phyloP scores from a whole-genome alignment of 2,113 vertebrate genomes.

The Lontra canadensis region DNA sequence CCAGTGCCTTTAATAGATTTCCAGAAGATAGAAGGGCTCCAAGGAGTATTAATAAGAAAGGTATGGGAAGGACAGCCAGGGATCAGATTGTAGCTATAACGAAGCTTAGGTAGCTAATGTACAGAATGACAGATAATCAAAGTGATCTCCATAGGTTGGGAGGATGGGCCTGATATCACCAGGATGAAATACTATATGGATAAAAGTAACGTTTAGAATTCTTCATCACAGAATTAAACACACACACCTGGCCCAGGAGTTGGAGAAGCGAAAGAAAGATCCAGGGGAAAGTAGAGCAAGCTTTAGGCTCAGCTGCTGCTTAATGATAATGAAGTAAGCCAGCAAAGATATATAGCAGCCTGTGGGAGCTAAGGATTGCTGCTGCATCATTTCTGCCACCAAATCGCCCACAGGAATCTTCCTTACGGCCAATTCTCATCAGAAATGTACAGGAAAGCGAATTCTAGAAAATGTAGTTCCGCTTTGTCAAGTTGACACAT shows the following conservation, averaged over 20 bases:
- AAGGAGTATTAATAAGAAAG: neutral
- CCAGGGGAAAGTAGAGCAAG: neutral
- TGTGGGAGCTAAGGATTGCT: neutral
- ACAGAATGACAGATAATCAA: neutral
- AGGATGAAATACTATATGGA: neutral
- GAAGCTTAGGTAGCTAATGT: neutral
- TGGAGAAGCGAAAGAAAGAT: neutral
- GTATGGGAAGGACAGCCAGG: neutral
- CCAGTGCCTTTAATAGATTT: neutral
- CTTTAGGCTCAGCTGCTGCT: neutral
- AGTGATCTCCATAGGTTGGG: neutral
- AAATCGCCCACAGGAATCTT: neutral
- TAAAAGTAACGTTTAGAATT: slow-evolving; percentile 40
- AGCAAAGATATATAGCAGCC: neutral
- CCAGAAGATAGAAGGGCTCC: neutral
- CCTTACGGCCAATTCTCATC: neutral
- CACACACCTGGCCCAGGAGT: neutral
- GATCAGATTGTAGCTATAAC: neutral
- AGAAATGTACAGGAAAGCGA: slow-evolving; percentile 1
- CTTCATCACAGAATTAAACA: neutral
- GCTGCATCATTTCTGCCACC: neutral
- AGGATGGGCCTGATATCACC: neutral
- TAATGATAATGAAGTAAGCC: neutral
- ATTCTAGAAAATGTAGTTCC: neutral
- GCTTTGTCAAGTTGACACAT: neutral